phyloP scores from a whole-genome alignment of 2,797 vertebrate species.

The Anguilla marmorata region DNA sequence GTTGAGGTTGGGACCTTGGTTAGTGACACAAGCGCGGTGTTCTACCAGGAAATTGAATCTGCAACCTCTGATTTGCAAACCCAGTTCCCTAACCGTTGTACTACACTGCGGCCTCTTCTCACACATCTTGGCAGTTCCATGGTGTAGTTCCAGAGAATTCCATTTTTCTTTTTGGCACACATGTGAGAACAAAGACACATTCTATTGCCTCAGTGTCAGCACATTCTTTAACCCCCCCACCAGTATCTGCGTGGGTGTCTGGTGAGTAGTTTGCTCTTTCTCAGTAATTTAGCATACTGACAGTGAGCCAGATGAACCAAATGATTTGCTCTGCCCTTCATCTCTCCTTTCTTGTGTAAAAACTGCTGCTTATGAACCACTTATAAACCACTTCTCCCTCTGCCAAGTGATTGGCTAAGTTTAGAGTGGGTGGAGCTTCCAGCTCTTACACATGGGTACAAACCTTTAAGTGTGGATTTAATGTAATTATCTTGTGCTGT shows the following conservation, averaged over 20 bases:
- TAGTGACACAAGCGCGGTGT: too few species aligned
- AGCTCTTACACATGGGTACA: background rate
- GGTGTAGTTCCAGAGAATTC: too few species aligned
- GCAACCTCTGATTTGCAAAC: background rate
- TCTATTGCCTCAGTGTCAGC: background rate
- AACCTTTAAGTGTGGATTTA: background rate
- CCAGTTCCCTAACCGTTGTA: background rate
- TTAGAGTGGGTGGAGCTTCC: background rate
- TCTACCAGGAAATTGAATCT: background rate
- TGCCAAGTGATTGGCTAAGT: background rate
- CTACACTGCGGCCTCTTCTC: too few species aligned
- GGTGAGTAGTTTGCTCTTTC: background rate
- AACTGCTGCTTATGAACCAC: background rate
- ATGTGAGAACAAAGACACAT: background rate
- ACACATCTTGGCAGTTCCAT: too few species aligned
- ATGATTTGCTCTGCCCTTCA: background rate
- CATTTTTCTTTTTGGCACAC: too few species aligned
- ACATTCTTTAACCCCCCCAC: too few species aligned
- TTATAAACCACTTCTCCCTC: background rate
- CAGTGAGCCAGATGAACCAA: background rate
- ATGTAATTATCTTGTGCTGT: too few species aligned
- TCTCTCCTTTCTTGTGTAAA: background rate
- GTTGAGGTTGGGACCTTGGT: too few species aligned
- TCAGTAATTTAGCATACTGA: background rate
- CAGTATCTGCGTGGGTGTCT: background rate